These are phyloP conservation scores for Erpornis zantholeuca DNA, from an alignment of 2,113 vertebrate species.

Conservation along the genomic window DNA sequence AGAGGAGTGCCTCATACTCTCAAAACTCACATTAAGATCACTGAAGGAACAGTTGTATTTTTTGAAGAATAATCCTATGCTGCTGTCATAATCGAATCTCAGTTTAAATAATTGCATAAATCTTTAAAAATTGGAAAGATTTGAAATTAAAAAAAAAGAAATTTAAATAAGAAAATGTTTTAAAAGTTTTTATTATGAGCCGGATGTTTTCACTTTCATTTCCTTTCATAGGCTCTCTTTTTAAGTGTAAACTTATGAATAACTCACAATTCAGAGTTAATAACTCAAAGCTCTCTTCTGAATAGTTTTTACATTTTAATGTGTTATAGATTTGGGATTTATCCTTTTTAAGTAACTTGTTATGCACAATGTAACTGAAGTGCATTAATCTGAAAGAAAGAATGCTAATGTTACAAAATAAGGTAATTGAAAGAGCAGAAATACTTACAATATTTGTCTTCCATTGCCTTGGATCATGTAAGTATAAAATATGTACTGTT, in stretches of 20 bases:
- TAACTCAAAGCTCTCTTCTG: neutral
- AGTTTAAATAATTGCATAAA: neutral
- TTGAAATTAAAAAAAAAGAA: neutral
- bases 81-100: neutral
- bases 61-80: neutral
- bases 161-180: neutral
- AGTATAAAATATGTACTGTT: neutral
- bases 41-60: neutral
- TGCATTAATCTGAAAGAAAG: neutral
- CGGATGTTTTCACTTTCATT: neutral
- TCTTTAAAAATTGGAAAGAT: neutral
- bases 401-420: neutral
- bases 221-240: neutral
- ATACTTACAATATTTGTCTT: neutral
- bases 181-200: neutral
- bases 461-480: neutral
- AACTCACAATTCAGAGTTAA: neutral
- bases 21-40: neutral
- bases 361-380: neutral
- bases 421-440: neutral
- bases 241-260: neutral
- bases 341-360: neutral
- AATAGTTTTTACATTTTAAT: neutral
- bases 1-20: neutral
- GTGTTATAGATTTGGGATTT: neutral